Base-by-base conservation (phyloP, 2,113 vertebrate genomes). In the Chaetops frenatus region DNA sequence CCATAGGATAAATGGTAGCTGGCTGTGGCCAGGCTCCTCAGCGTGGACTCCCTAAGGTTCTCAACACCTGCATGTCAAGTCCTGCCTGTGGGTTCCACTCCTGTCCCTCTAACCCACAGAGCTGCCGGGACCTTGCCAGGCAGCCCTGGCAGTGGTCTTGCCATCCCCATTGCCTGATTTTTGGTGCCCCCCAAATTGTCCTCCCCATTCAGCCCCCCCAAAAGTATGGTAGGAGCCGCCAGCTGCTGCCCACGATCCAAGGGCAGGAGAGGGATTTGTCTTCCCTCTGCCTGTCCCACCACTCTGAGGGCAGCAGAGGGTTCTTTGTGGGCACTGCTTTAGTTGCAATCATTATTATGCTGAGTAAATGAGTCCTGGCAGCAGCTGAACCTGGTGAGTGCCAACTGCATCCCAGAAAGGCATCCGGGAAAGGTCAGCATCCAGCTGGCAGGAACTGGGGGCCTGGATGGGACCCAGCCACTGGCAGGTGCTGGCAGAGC, bases 371-470 rank as follows among this genome's bases (percentile, higher is more conserved):
- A 97, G 57, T 86, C 90, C 92, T 96, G 81, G 38, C 92, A 94
- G 91, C 95, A 94, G 97, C 96, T 97, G 97, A 95, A 95, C 86
- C 72, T 81, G 56, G 58, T 64, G 57, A 95, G 90, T 96, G 94
- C 96, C 97, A 97, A 53, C 86, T 90, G 42, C 91, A 95, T 96
- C 94, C 92, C 91, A 93, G 83, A 92, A 87, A 91, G 93, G 93
- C 93, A 91, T 96, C 82, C 31, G 23, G 95, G 87, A 84, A n/a
- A 47, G 4, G 81, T 93, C 85, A 45, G 70, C 81, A 70, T 88
- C 93, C 97, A 96, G 96, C 97, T 97, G 96, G 95, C 90, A 15
- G 23, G 40, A 48, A 36, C 23, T 0, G 14, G 71, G 42, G 78
- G 40, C 78, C 87, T 96, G 94, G 81, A 90, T 88, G 64, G 58